Evolutionary conservation across 2,113 vertebrate species (phyloP).

Genomic region (Gallinago media): DNA sequence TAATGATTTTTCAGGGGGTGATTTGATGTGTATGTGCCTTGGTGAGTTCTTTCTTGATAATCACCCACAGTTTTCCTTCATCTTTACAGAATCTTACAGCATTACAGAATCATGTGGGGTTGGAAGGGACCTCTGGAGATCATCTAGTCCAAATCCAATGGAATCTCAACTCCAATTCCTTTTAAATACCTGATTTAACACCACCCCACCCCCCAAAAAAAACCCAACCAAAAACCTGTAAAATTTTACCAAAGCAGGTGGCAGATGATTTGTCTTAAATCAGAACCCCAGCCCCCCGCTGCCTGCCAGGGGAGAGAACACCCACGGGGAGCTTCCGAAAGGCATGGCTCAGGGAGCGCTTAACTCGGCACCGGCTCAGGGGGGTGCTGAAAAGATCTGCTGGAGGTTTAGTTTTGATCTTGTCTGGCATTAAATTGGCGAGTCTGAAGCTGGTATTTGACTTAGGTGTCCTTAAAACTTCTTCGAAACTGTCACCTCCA

Average conservation of each 20-base stretch:
- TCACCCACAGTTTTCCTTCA: not conserved
- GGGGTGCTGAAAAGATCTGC: not conserved
- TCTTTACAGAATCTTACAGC: not conserved
- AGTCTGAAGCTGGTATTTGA: not conserved
- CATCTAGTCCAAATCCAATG: no score
- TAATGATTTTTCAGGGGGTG: fast-evolving
- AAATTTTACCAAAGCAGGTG: not conserved
- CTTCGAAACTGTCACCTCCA: not conserved
- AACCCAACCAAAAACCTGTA: not conserved
- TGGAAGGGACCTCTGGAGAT: no score
- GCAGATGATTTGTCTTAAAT: not conserved
- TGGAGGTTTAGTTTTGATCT: not conserved
- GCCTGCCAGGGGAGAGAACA: not conserved
- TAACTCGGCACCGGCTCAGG: not conserved
- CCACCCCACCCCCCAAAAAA: not conserved
- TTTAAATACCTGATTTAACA: not conserved
- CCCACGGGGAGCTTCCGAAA: not conserved
- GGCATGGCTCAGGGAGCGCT: no score
- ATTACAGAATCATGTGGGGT: no score
- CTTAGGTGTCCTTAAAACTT: not conserved
- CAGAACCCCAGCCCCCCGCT: not conserved
- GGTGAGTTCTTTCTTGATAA: not conserved
- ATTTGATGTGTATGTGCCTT: not conserved
- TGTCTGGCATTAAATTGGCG: not conserved
- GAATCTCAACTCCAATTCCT: not conserved